phyloP scores from a whole-genome alignment of 2,797 vertebrate genomes.

The Dryobates pubescens region DNA sequence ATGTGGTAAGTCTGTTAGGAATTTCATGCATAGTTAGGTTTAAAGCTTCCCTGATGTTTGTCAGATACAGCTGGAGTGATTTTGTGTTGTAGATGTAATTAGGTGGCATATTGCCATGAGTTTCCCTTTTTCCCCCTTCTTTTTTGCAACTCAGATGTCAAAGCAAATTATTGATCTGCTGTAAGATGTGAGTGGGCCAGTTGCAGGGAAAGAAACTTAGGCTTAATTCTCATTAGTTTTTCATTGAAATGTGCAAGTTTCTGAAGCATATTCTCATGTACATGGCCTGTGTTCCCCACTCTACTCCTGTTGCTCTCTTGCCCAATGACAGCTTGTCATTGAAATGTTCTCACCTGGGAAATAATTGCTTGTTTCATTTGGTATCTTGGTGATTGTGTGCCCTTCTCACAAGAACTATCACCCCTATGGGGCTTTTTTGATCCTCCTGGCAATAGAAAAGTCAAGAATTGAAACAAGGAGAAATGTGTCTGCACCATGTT shows the following conservation, averaged over 20 bases:
- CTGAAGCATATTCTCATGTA: background rate
- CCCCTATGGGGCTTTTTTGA: background rate
- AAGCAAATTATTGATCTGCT: conserved; percentile 55
- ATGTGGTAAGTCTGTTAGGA: conserved; percentile 60
- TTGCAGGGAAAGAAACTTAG: background rate
- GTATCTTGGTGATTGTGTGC: background rate
- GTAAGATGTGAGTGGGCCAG: background rate
- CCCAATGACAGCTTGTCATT: background rate
- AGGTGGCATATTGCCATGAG: conserved; percentile 47
- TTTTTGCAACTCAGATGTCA: conserved; percentile 38
- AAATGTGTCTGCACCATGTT: background rate
- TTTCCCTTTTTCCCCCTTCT: background rate
- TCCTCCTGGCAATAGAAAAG: background rate
- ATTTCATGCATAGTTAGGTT: conserved; percentile 60
- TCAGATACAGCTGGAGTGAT: conserved; percentile 23
- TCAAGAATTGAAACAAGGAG: background rate
- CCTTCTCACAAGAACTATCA: background rate
- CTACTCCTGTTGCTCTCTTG: background rate
- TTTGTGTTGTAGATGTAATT: conserved; percentile 63
- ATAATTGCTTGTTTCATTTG: background rate
- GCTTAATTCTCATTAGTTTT: conserved; percentile 25
- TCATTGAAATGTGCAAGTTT: background rate
- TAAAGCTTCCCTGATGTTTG: conserved; percentile 63
- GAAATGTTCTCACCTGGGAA: conserved; percentile 13
- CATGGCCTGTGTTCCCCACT: background rate